Conservation (phyloP, 2,797 vertebrate genomes). For the Liasis olivaceus region DNA sequence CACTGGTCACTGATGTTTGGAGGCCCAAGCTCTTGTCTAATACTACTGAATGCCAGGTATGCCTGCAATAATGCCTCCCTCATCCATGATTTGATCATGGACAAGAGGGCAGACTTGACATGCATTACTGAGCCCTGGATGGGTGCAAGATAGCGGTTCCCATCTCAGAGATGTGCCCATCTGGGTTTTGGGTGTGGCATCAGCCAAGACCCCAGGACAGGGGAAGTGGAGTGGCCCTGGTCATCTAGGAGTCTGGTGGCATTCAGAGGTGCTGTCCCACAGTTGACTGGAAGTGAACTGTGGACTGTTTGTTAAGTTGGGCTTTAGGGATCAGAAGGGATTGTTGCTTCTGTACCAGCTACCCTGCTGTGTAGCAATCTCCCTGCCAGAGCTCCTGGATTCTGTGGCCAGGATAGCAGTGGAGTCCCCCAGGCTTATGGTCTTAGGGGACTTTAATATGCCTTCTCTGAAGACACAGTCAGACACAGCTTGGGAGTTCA, state of each 20-base stretch:
- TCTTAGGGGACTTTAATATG: neutral
- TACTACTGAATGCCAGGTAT: neutral
- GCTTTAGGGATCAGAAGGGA: neutral
- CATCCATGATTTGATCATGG: neutral
- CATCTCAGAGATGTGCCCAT: neutral
- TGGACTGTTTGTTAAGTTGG: neutral
- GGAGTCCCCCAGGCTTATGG: neutral
- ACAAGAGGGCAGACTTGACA: neutral
- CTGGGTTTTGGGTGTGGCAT: neutral
- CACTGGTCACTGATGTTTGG: neutral
- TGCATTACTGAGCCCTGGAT: neutral
- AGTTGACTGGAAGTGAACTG: neutral
- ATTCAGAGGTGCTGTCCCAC: neutral
- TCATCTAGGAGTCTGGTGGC: neutral
- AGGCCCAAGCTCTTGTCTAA: neutral
- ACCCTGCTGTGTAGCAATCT: neutral
- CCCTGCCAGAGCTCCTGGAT: neutral
- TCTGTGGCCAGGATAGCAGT: neutral
- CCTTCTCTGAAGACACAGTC: neutral
- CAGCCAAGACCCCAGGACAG: neutral
- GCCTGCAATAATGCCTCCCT: neutral
- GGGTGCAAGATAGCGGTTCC: neutral
- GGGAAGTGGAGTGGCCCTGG: neutral
- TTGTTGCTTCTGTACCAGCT: neutral
- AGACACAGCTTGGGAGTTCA: neutral